Evolutionary conservation across 2,113 vertebrate genomes (phyloP).

Genomic region (Micromys minutus): DNA sequence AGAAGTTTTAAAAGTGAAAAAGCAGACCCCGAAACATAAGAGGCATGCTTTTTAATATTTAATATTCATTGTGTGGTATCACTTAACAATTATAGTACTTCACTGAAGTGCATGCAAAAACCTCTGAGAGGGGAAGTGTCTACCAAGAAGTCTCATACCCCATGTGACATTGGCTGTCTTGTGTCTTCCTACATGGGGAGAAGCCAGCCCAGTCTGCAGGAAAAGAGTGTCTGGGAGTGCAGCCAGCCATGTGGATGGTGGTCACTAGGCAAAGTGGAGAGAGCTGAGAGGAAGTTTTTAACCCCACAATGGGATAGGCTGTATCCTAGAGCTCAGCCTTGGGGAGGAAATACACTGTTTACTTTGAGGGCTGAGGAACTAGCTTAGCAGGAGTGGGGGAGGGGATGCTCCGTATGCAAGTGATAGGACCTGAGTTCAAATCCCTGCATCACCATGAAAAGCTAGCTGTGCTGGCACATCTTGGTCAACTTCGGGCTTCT

Average conservation of each 20-base stretch:
- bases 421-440: background rate
- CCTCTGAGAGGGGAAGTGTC: background rate
- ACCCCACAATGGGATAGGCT: background rate
- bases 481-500: background rate
- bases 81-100: conserved; percentile 42
- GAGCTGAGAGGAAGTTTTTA: conserved; percentile 30
- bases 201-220: background rate
- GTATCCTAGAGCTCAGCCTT: background rate
- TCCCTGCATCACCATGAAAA: background rate
- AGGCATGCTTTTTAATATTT: conserved; percentile 30
- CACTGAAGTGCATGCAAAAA: conserved; percentile 24
- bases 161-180: background rate
- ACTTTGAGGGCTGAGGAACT: background rate
- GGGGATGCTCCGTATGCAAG: background rate
- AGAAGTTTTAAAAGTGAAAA: conserved; percentile 52
- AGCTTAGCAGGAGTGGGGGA: background rate
- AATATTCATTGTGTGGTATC: conserved; percentile 13
- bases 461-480: background rate
- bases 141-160: background rate
- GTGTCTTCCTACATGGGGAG: background rate
- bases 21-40: conserved; percentile 43
- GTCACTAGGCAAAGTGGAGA: background rate
- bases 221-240: background rate
- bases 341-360: background rate
- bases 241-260: background rate